These are phyloP conservation scores for Cheilosia vernalis DNA, from an alignment of 2,888 invertebrate genomes.

Conservation along the genomic window DNA sequence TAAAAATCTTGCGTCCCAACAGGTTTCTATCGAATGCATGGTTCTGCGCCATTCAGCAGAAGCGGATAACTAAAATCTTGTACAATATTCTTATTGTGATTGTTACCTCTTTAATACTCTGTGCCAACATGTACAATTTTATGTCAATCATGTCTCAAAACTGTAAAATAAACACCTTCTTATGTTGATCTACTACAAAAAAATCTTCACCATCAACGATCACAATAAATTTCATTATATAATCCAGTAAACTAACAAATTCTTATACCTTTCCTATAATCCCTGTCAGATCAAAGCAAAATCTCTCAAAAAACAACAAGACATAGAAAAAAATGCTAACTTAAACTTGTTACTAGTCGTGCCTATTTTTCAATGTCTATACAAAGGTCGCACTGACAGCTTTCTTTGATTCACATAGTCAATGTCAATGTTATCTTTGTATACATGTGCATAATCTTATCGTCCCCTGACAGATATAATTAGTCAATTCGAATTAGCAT, in stretches of 20 bases:
- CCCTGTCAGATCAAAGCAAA: constrained; percentile 20
- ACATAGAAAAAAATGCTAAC: constrained; percentile 3
- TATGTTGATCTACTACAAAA: no score
- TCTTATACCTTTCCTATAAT: not conserved
- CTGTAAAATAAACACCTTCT: no score
- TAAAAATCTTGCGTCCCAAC: no score
- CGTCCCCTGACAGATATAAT: constrained; percentile 23
- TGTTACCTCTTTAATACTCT: no score
- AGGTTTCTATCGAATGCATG: no score
- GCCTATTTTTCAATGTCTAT: constrained; percentile 2
- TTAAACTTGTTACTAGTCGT: constrained; percentile 7
- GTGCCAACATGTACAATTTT: no score
- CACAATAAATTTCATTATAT: no score
- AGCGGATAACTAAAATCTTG: no score
- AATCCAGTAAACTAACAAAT: not conserved
- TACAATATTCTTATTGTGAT: no score
- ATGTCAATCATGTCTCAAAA: no score
- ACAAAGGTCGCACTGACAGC: constrained; percentile 3
- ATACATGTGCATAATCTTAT: not conserved
- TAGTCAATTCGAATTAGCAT: constrained; percentile 27
- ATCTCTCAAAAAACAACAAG: constrained; percentile 15
- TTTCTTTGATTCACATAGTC: constrained; percentile 4
- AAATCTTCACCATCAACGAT: not conserved
- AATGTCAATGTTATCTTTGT: constrained; percentile 18
- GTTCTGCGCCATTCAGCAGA: no score